These are phyloP conservation scores for Hydrochoerus hydrochaeris DNA, from an alignment of 2,113 vertebrate genomes.

Conservation along the genomic window DNA sequence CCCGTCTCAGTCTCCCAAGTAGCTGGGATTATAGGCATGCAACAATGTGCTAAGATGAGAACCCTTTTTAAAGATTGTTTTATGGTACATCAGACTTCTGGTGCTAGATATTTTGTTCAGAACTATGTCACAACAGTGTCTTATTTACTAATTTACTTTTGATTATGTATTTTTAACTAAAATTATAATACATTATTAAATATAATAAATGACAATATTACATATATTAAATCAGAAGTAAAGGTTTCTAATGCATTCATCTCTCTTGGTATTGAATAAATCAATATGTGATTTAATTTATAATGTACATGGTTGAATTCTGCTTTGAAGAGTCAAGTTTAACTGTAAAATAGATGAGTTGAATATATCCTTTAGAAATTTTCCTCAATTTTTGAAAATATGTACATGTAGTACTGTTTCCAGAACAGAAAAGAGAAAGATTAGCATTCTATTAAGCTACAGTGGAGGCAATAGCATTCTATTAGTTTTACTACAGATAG, in stretches of 20 bases:
- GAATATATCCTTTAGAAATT: background rate
- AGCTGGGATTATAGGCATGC: background rate
- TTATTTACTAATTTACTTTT: slow-evolving; percentile 40
- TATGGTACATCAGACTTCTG: background rate
- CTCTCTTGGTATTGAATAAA: slow-evolving; percentile 16
- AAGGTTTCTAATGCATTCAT: background rate
- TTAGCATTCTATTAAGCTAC: slow-evolving; percentile 33
- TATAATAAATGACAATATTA: background rate
- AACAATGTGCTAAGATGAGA: background rate
- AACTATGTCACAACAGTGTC: background rate
- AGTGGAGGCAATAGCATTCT: background rate
- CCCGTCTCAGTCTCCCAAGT: background rate
- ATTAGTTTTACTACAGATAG: background rate
- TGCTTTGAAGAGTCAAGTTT: slow-evolving; percentile 25
- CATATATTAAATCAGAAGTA: background rate
- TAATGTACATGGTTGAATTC: background rate
- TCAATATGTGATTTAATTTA: background rate
- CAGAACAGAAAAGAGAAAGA: background rate
- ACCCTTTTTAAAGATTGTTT: slow-evolving; percentile 7
- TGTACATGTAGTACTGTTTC: background rate
- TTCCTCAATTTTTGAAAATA: slow-evolving; percentile 53
- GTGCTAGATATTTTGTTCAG: slow-evolving; percentile 35
- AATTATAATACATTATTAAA: background rate
- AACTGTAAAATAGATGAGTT: background rate
- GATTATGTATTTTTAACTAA: slow-evolving; percentile 43